phyloP scores from a whole-genome alignment of 2,888 invertebrate genomes.

The Alcis repandata region DNA sequence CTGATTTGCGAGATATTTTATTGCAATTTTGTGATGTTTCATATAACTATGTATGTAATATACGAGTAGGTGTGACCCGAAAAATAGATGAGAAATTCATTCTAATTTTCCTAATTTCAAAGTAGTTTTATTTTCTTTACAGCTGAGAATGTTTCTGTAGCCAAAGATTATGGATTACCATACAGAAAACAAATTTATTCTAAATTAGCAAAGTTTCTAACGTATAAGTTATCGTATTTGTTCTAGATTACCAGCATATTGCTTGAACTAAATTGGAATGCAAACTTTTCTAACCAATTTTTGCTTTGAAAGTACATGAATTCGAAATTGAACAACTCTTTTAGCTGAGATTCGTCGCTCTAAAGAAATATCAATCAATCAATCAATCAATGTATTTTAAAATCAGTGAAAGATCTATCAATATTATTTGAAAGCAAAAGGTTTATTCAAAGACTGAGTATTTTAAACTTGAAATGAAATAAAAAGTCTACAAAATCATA shows the following conservation, averaged over 20 bases:
- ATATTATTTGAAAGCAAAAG: too few relatives aligned
- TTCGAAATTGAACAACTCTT: not conserved
- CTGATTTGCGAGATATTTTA: too few relatives aligned
- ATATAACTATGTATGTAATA: too few relatives aligned
- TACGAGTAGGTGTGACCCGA: too few relatives aligned
- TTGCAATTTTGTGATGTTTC: too few relatives aligned
- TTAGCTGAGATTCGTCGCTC: not conserved
- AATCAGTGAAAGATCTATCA: too few relatives aligned
- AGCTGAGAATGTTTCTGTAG: not conserved
- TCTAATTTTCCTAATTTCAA: not conserved
- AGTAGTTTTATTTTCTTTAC: not conserved
- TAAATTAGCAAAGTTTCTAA: slow-evolving; percentile 16
- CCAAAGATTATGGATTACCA: not conserved
- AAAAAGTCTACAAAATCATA: too few relatives aligned
- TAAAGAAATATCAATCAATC: too few relatives aligned
- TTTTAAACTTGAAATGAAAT: too few relatives aligned
- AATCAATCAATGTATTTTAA: too few relatives aligned
- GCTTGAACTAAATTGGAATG: not conserved
- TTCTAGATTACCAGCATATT: not conserved
- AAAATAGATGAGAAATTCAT: too few relatives aligned
- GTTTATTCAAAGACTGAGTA: too few relatives aligned
- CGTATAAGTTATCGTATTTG: not conserved
- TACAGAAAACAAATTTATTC: slow-evolving; percentile 5
- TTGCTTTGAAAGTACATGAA: not conserved
- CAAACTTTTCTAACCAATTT: not conserved